Evolutionary conservation across 2,113 vertebrate genomes (phyloP).

Genomic region (Corythornis vintsioides): DNA sequence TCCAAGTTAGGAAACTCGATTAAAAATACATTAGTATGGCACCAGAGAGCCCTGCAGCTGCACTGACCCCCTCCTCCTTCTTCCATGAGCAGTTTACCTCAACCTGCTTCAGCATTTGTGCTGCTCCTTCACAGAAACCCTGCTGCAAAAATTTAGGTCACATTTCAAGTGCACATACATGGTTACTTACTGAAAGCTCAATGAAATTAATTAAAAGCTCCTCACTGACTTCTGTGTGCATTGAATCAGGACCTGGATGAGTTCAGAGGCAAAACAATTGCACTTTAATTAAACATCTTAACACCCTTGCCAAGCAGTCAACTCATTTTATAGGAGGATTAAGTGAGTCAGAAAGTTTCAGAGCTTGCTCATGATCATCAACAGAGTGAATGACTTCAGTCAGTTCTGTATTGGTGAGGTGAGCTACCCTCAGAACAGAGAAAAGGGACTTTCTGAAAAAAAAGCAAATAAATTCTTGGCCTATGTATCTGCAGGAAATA

Average conservation of each 20-base stretch:
- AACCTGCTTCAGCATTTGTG: neutral
- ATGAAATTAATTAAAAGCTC: constrained; percentile 67
- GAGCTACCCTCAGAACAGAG: neutral
- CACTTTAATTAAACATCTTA: constrained; percentile 59
- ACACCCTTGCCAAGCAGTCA: constrained; percentile 33
- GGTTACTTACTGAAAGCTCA: constrained; percentile 44
- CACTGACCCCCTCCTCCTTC: neutral
- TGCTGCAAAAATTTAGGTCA: constrained; percentile 52
- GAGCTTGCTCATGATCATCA: constrained; percentile 2
- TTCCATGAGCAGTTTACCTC: neutral
- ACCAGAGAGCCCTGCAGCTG: neutral
- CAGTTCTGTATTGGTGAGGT: neutral
- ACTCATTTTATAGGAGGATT: constrained; percentile 36
- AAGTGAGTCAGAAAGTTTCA: constrained; percentile 53
- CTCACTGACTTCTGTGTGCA: constrained; percentile 21
- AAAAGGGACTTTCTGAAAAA: neutral
- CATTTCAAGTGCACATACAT: neutral
- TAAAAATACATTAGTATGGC: neutral
- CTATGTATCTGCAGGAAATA: neutral
- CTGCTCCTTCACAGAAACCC: neutral
- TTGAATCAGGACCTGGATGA: constrained; percentile 43
- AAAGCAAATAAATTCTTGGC: neutral
- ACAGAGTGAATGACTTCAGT: neutral
- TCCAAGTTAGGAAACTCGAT: neutral
- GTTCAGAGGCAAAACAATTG: constrained; percentile 57